A percentile compares a stretch with the other conserved stretches of the same genome.
These are phyloP conservation scores for Norana najaformis DNA, from an alignment of 2,888 invertebrate genomes.

Conservation along the genomic window DNA sequence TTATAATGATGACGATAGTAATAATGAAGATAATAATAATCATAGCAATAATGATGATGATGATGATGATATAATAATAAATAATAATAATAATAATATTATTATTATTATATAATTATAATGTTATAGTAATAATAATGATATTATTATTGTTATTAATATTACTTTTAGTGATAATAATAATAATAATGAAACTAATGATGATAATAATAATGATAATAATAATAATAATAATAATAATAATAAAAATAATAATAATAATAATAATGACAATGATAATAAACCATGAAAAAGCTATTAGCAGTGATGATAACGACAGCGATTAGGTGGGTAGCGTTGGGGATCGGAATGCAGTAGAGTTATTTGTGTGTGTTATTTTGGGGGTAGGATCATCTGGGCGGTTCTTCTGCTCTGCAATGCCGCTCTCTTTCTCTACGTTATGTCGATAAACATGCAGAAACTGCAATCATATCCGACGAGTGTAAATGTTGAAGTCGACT, in stretches of 20 bases:
- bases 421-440: slow-evolving; percentile 20
- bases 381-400: slow-evolving; percentile 14
- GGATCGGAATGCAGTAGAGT: background rate
- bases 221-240: background rate
- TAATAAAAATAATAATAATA: background rate
- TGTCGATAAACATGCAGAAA: slow-evolving; percentile 28
- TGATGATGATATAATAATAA: too few species aligned
- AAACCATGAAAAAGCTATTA: background rate
- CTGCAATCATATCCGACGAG: slow-evolving; percentile 16
- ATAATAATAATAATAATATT: background rate
- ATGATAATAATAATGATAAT: background rate
- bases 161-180: background rate
- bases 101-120: background rate
- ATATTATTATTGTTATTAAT: background rate
- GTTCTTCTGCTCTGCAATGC: background rate
- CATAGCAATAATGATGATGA: too few species aligned
- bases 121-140: background rate
- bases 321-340: too few species aligned
- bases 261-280: background rate
- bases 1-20: too few species aligned
- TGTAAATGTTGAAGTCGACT: slow-evolving; percentile 33
- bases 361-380: slow-evolving; percentile 1
- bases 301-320: too few species aligned
- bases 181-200: too few species aligned
- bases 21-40: too few species aligned